Evolutionary conservation across 2,797 vertebrate species (phyloP).

Genomic region (Trematomus bernacchii): DNA sequence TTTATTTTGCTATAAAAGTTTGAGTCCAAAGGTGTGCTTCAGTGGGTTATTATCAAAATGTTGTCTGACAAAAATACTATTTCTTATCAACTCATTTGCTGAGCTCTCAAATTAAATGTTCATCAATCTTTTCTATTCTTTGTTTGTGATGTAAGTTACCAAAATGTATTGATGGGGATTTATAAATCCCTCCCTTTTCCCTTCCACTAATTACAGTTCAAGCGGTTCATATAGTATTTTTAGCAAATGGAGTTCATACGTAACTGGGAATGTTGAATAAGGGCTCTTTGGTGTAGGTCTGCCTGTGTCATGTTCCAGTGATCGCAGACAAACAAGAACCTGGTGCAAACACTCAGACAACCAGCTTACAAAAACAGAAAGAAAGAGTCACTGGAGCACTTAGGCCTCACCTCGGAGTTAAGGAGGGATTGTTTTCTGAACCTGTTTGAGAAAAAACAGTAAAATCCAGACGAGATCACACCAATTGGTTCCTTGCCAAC

Average conservation of each 20-base stretch:
- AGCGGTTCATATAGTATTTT: constrained; percentile 40
- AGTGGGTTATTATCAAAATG: background rate
- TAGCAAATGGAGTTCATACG: constrained; percentile 56
- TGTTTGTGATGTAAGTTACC: background rate
- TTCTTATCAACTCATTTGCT: background rate
- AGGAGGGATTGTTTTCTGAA: constrained; percentile 13
- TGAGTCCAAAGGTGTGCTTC: constrained; percentile 56
- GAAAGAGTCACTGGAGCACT: constrained; percentile 27
- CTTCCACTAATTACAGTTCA: constrained; percentile 50
- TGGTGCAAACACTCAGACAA: no score
- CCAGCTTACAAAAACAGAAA: constrained; percentile 48
- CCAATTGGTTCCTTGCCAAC: background rate
- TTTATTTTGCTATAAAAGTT: constrained; percentile 21
- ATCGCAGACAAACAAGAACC: constrained; percentile 38
- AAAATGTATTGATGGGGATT: constrained; percentile 14
- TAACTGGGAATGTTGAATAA: constrained; percentile 73
- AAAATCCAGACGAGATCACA: constrained; percentile 7
- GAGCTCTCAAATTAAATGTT: background rate
- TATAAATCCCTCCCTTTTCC: constrained; percentile 56
- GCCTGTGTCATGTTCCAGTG: constrained; percentile 32
- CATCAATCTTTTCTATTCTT: background rate
- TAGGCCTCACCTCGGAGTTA: constrained; percentile 25
- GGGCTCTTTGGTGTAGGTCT: constrained; percentile 50
- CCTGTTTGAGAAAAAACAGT: constrained; percentile 20
- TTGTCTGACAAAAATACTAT: background rate